Conservation (phyloP, 2,888 invertebrate genomes). For the Catotricha subobsoleta region DNA sequence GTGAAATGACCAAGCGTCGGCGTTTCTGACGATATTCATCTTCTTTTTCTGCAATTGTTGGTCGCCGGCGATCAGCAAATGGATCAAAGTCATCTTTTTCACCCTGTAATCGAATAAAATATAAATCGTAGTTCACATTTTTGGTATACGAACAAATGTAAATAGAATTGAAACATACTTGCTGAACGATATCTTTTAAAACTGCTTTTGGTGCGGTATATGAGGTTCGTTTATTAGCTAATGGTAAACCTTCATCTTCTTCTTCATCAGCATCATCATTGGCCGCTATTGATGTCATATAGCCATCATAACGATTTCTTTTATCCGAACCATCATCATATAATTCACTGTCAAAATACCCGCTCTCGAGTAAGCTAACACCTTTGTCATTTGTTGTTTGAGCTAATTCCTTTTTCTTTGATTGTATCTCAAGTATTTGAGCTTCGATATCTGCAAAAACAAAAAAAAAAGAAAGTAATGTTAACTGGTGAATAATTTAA, state of each 20-base stretch:
- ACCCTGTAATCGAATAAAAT: constrained; percentile 37
- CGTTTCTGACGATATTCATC: constrained; percentile 89
- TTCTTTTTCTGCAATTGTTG: constrained; percentile 89
- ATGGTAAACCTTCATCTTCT: constrained; percentile 45
- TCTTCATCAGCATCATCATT: constrained; percentile 93
- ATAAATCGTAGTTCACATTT: no score
- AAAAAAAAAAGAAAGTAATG: background rate
- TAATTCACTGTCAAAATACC: constrained; percentile 83
- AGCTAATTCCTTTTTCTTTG: constrained; percentile 56
- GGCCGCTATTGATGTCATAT: constrained; percentile 89
- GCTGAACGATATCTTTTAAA: constrained; percentile 67
- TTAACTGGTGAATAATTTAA: background rate
- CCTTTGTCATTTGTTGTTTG: constrained; percentile 45
- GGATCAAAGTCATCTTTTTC: constrained; percentile 81
- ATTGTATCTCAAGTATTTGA: constrained; percentile 79
- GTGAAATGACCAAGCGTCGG: constrained; percentile 83
- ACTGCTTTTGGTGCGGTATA: constrained; percentile 76
- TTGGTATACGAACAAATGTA: background rate
- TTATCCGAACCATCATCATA: constrained; percentile 56
- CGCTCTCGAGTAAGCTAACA: constrained; percentile 70
- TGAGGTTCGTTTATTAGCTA: constrained; percentile 51
- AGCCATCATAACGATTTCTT: constrained; percentile 76
- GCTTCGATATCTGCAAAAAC: constrained; percentile 73
- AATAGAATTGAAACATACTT: constrained; percentile 34
- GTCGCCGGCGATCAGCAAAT: constrained; percentile 76